Conservation (phyloP, 2,888 invertebrate species). For the Halocaridina rubra region DNA sequence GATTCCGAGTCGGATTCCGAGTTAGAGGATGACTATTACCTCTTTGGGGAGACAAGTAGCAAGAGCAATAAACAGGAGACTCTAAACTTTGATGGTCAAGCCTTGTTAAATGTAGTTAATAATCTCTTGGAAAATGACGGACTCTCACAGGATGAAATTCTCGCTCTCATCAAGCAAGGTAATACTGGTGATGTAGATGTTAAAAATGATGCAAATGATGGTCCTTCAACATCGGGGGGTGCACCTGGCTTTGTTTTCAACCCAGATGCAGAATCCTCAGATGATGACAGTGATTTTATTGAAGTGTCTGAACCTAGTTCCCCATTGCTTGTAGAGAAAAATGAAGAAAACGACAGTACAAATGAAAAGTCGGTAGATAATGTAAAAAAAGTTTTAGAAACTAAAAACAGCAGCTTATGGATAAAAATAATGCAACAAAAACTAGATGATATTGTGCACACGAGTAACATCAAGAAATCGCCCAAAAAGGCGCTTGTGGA, state of each 20-base stretch:
- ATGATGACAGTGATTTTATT: slow-evolving; percentile 56
- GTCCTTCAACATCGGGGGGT: slow-evolving; percentile 52
- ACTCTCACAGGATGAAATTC: slow-evolving; percentile 78
- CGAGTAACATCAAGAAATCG: slow-evolving; percentile 20
- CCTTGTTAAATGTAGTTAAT: slow-evolving; percentile 47
- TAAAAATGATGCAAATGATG: slow-evolving; percentile 49
- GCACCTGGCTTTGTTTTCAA: slow-evolving; percentile 57
- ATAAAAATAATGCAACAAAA: slow-evolving; percentile 61
- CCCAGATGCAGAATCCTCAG: slow-evolving; percentile 48
- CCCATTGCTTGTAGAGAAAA: background rate
- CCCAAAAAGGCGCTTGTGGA: slow-evolving; percentile 49
- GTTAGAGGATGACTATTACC: slow-evolving; percentile 5
- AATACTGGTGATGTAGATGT: background rate
- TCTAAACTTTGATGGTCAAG: slow-evolving; percentile 61
- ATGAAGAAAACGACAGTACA: background rate
- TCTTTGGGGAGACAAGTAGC: slow-evolving; percentile 53
- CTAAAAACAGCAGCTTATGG: slow-evolving; percentile 56
- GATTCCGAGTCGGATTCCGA: slow-evolving; percentile 32
- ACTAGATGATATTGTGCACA: slow-evolving; percentile 53
- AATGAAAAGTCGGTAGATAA: slow-evolving; percentile 31
- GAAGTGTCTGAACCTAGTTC: slow-evolving; percentile 34
- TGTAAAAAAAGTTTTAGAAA: slow-evolving; percentile 48
- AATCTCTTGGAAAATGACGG: slow-evolving; percentile 68
- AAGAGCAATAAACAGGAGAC: slow-evolving; percentile 37
- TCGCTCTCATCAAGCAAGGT: slow-evolving; percentile 67